phyloP scores from a whole-genome alignment of 37 sponge, comb jelly and placozoan genomes.

The Beroe forskalii region DNA sequence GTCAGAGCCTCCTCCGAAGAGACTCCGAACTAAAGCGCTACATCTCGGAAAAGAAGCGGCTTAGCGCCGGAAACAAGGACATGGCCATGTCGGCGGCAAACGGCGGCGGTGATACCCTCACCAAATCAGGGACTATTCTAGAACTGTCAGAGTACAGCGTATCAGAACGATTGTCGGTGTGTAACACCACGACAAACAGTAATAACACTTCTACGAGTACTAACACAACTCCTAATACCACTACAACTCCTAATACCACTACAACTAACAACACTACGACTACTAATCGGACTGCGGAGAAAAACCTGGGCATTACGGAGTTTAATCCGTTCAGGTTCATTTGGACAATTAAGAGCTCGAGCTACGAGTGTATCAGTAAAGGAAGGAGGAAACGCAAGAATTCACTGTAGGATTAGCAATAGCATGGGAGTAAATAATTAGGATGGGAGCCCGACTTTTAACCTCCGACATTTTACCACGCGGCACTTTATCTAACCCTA shows the following conservation, averaged over 20 bases:
- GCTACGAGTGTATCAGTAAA: slow-evolving; percentile 39
- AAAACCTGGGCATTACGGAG: not conserved
- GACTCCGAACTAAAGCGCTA: slow-evolving; percentile 43
- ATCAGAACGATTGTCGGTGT: not conserved
- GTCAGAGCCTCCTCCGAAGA: not conserved
- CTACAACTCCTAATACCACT: not conserved
- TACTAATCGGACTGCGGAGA: not conserved
- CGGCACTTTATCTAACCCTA: too few relatives aligned
- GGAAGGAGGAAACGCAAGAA: slow-evolving; percentile 1
- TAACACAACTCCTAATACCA: not conserved
- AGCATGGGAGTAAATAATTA: too few relatives aligned
- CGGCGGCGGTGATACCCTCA: not conserved
- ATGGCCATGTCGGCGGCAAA: not conserved
- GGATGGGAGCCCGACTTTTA: too few relatives aligned
- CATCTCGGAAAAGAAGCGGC: not conserved
- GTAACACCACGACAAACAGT: not conserved
- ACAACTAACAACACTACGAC: not conserved
- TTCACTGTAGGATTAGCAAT: too few relatives aligned
- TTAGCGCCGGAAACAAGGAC: not conserved
- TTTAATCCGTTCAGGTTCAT: slow-evolving; percentile 57
- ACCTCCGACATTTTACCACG: too few relatives aligned
- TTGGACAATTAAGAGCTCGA: slow-evolving; percentile 52
- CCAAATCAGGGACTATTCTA: slow-evolving; percentile 10
- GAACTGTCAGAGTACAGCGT: slow-evolving; percentile 38
- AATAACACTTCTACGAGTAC: not conserved